These are phyloP conservation scores for Hetaerina americana DNA, from an alignment of 1,140 invertebrate species.

Conservation along the genomic window DNA sequence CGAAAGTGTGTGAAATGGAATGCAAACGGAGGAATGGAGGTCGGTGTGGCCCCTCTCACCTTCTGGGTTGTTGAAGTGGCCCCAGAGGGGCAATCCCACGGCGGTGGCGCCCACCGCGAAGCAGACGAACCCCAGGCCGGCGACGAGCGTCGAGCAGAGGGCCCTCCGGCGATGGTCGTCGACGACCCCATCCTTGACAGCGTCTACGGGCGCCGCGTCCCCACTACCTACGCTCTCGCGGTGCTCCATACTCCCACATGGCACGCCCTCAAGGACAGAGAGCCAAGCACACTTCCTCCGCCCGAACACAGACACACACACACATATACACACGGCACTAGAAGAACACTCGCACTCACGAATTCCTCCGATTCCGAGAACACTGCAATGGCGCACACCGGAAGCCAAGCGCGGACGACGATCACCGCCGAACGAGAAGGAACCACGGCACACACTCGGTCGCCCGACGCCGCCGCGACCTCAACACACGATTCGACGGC, in stretches of 20 bases:
- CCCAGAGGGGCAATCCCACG: constrained; percentile 63
- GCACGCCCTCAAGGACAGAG: not conserved
- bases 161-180: constrained; percentile 23
- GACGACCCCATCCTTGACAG: not conserved
- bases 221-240: not conserved
- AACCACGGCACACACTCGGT: too few species aligned
- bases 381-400: too few species aligned
- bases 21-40: not conserved
- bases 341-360: too few species aligned
- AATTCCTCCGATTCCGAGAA: too few species aligned
- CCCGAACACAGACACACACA: too few species aligned
- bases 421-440: too few species aligned
- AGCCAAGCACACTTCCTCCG: too few species aligned
- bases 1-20: too few species aligned
- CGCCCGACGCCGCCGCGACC: too few species aligned
- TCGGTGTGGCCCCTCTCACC: constrained; percentile 26
- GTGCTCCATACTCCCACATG: not conserved
- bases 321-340: too few species aligned
- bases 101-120: constrained; percentile 61
- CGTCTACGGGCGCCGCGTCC: not conserved
- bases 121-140: constrained; percentile 59
- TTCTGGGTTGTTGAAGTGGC: constrained; percentile 54
- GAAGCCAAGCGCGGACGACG: too few species aligned
- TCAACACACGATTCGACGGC: too few species aligned
- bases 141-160: constrained; percentile 44